Conservation (phyloP, 2,888 invertebrate species). For the Xestoiulus laeticollis region DNA sequence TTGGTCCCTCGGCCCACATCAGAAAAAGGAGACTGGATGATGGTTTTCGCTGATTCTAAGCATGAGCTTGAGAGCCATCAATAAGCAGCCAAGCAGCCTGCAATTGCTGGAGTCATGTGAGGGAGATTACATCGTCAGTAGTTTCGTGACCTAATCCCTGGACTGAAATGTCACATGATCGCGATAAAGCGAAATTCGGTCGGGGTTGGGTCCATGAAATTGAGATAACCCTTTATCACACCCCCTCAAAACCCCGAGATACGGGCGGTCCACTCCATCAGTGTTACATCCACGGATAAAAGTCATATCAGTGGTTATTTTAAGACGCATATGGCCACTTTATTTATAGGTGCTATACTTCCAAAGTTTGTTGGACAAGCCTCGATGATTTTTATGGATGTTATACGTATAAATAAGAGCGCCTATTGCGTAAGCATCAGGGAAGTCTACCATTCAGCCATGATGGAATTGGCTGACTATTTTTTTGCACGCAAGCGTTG, state of each 20-base stretch:
- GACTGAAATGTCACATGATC: slow-evolving; percentile 9
- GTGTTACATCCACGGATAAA: background rate
- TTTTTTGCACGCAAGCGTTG: background rate
- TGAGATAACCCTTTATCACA: background rate
- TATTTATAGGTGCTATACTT: slow-evolving; percentile 9
- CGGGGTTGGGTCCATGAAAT: slow-evolving; percentile 9
- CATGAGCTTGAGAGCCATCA: slow-evolving; percentile 9
- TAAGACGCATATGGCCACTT: slow-evolving; percentile 9
- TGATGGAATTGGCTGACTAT: background rate
- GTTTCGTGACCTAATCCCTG: slow-evolving; percentile 9
- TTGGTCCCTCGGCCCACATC: too few relatives aligned
- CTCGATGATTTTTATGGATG: slow-evolving; percentile 9
- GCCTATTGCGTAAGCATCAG: slow-evolving; percentile 1
- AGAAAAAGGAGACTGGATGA: too few relatives aligned
- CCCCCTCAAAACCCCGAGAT: background rate
- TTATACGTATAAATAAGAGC: slow-evolving; percentile 1
- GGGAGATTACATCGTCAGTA: background rate
- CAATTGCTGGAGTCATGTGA: background rate
- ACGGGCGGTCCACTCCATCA: background rate
- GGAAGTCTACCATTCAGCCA: background rate
- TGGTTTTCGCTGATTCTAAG: background rate
- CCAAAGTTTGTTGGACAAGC: slow-evolving; percentile 9
- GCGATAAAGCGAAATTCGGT: slow-evolving; percentile 9
- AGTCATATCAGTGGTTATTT: background rate
- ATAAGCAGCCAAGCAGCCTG: slow-evolving; percentile 9